phyloP scores from a whole-genome alignment of 2,113 vertebrate species.

The Patagioenas fasciata region DNA sequence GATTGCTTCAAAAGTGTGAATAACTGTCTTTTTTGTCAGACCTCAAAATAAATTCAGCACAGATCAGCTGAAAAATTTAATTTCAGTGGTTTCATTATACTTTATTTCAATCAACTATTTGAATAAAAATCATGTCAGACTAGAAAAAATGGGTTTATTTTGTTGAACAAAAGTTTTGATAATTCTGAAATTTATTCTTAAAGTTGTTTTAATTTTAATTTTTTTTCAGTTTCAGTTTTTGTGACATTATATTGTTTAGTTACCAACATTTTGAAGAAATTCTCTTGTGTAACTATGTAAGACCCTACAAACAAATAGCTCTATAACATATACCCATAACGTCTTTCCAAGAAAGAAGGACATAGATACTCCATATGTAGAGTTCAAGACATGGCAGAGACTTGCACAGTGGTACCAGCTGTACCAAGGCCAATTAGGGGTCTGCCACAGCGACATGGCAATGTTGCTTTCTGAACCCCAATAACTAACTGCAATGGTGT shows the following conservation, averaged over 20 bases:
- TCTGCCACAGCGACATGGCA: rapidly evolving
- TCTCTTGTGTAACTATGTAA: not conserved
- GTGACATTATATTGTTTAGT: not conserved
- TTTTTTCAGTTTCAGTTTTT: not conserved
- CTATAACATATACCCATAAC: not conserved
- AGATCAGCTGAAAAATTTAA: not conserved
- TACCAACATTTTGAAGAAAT: not conserved
- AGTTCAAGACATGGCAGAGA: not conserved
- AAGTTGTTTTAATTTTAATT: not conserved
- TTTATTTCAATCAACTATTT: not conserved
- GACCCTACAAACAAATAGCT: not conserved
- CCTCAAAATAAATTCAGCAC: not conserved
- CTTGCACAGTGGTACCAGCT: rapidly evolving
- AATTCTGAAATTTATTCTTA: not conserved
- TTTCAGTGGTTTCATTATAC: not conserved
- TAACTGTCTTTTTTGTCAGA: not conserved
- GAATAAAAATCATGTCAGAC: not conserved
- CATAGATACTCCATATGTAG: rapidly evolving
- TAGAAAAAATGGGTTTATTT: not conserved
- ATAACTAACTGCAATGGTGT: not conserved
- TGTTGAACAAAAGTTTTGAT: not conserved
- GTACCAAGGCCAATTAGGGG: not conserved
- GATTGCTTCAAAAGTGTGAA: not conserved
- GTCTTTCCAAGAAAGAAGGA: not conserved
- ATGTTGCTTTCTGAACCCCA: not conserved